Base-by-base conservation (phyloP, 2,888 invertebrate genomes). In the Pherbina coryleti region DNA sequence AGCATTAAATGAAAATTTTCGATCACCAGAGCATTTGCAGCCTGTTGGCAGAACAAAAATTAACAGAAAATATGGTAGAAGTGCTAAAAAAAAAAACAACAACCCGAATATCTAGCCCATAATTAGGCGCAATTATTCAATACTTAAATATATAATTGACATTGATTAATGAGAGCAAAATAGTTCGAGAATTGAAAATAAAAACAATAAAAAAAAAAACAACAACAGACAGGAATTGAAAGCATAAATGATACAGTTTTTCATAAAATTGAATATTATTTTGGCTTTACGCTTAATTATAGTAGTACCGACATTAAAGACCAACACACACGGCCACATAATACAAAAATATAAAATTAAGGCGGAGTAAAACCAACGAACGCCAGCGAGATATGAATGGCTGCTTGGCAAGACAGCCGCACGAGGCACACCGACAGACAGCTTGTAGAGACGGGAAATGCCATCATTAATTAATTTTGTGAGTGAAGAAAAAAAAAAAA, bases 161-260 rank as follows among this genome's bases (percentile, higher is more conserved):
- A 86, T 86, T 86, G 86, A 86, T 86, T 86, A 86, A 86, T 86
- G 87, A 86, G 86, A 84, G 84, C 82, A 83, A 83, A 82, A 83
- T 34, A 57, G 25, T 25, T 25, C 19, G 19, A 57, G 5, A 57
- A 19, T 57, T 25, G n/a, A n/a, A n/a, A n/a, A n/a, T n/a, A n/a
- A n/a, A n/a, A n/a, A n/a, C n/a, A n/a, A 4, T 57, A 9, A 25
- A 57, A 44, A 7, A 11, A 44, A 11, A 14, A 44, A 44, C 11
- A 44, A 14, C 44, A 44, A 44, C 11, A 11, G 14, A 11, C 44
- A 44, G 44, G 11, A 44, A 44, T 19, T 66, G 66, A 66, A 22
- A 69, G 44, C 69, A 69, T 69, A 69, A 55, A 55, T 72, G 72
- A 72, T 57, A 57, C 57, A 72, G n/a, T 37, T 72, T 72, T 72